Conservation (phyloP, 2,888 invertebrate genomes). For the Drosophila picticornis region DNA sequence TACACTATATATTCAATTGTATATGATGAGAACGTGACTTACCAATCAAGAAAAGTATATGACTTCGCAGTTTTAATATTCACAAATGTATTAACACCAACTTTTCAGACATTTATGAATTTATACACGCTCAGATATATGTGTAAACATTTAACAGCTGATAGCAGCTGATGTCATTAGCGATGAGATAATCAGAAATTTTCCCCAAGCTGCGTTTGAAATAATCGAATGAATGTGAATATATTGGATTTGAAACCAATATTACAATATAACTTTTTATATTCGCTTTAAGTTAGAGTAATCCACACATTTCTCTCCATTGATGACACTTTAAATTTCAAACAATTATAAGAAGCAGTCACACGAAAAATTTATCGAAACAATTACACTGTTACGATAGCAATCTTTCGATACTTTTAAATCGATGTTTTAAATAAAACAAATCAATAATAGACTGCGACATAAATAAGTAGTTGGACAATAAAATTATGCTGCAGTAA, state of each 20-base stretch:
- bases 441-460: slow-evolving; percentile 11
- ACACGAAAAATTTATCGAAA: background rate
- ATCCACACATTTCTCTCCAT: background rate
- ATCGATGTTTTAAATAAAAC: background rate
- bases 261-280: background rate
- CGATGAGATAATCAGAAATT: slow-evolving; percentile 10
- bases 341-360: background rate
- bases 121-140: slow-evolving; percentile 29
- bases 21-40: slow-evolving; percentile 12
- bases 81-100: slow-evolving; percentile 14
- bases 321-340: background rate
- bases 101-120: slow-evolving; percentile 25
- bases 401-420: background rate
- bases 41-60: slow-evolving; percentile 27
- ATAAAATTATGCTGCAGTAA: background rate
- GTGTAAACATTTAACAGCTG: slow-evolving; percentile 51
- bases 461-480: background rate
- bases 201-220: background rate
- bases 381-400: background rate
- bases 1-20: background rate
- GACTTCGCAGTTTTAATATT: slow-evolving; percentile 8
- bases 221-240: background rate
- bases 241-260: background rate
- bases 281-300: background rate
- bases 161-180: slow-evolving; percentile 44